Evolutionary conservation across 1,140 invertebrate genomes (phyloP).

Genomic region (Bombus ignitus): DNA sequence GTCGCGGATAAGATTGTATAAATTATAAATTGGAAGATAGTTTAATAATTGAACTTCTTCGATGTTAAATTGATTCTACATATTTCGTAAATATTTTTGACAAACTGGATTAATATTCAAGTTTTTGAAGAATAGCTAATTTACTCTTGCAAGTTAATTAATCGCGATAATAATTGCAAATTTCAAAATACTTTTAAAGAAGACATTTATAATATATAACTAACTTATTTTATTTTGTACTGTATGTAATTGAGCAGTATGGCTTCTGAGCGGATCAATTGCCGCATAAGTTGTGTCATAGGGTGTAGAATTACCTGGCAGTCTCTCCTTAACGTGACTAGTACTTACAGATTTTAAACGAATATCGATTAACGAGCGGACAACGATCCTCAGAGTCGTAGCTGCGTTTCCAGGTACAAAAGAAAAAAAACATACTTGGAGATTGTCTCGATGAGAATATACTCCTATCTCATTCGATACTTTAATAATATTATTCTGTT

Average conservation of each 20-base stretch:
- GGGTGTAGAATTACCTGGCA: background rate
- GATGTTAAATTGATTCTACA: too few species aligned
- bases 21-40: background rate
- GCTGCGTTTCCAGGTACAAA: background rate
- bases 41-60: background rate
- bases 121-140: too few species aligned
- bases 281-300: background rate
- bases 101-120: too few species aligned
- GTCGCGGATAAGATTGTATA: background rate
- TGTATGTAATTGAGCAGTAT: too few species aligned
- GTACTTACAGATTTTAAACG: background rate
- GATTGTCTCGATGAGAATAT: background rate
- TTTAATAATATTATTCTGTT: background rate
- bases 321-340: conserved; percentile 5
- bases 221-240: too few species aligned
- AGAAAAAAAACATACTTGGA: background rate
- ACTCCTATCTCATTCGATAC: background rate
- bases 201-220: too few species aligned
- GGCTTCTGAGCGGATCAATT: background rate
- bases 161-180: too few species aligned
- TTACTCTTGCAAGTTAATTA: too few species aligned
- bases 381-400: conserved; percentile 32
- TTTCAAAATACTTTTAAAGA: too few species aligned
- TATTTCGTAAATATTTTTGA: too few species aligned
- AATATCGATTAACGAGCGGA: conserved; percentile 18